A percentile compares a stretch with the other conserved stretches of the same genome.
phyloP scores from a whole-genome alignment of 2,888 invertebrate genomes.

The Plebejus anna region DNA sequence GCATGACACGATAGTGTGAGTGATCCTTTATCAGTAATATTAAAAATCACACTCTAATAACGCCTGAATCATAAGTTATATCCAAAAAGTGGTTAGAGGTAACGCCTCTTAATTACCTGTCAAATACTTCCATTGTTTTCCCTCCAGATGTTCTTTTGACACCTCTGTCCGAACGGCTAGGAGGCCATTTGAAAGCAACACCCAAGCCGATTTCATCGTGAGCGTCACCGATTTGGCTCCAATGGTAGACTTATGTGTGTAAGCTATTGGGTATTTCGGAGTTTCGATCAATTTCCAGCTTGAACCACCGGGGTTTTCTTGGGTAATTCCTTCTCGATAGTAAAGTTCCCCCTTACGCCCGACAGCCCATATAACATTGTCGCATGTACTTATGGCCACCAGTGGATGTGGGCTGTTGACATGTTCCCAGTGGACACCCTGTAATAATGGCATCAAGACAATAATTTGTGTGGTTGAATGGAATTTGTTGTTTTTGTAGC shows the following conservation, averaged over 20 bases:
- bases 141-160: constrained; percentile 87
- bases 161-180: constrained; percentile 90
- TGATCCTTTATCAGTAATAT: no score
- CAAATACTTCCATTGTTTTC: constrained; percentile 89
- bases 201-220: constrained; percentile 88
- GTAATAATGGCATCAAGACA: constrained; percentile 31
- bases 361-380: constrained; percentile 89
- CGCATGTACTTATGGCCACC: constrained; percentile 85
- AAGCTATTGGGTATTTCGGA: constrained; percentile 56
- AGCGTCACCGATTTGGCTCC: constrained; percentile 87
- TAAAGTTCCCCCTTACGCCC: constrained; percentile 92
- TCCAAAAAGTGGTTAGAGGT: no score
- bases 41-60: no score
- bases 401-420: constrained; percentile 90
- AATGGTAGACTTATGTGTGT: constrained; percentile 51
- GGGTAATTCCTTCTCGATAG: constrained; percentile 87
- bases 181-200: constrained; percentile 85
- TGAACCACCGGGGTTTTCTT: constrained; percentile 82
- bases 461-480: no score
- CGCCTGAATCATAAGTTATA: no score
- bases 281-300: constrained; percentile 91
- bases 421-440: constrained; percentile 90
- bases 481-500: no score
- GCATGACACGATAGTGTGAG: no score
- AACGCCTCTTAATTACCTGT: constrained; percentile 46